Evolutionary conservation across 2,888 invertebrate genomes (phyloP), one percentile per base, ranked within the genome.

Genomic region (Stegophylla sp.): DNA sequence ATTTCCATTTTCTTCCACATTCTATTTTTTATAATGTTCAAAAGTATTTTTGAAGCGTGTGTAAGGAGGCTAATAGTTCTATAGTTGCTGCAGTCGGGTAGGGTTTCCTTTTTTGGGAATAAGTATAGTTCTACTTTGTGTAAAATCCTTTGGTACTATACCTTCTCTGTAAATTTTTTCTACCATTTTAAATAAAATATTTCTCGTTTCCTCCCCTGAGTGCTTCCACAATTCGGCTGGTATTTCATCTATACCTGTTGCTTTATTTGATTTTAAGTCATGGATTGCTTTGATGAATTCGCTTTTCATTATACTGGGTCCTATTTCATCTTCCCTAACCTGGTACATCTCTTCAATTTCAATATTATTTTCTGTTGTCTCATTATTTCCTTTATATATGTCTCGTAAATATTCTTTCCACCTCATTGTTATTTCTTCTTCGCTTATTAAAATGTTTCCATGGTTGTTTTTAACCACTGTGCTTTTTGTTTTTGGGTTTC

Each of bases 161-260:
- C n/a, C 45, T 61, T 56, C 63, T 43, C 63, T 12, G 26, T 56
- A 75, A 48, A 17, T 64, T 61, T 61, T 28, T 75, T 75, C 23
- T 13, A 28, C 26, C 9, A 56, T 63, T 43, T 59, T 59, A 53
- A 72, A 66, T 26, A 76, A 48, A n/a, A 61, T n/a, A 34, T 59
- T 2, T 59, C 61, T 48, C 20, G 34, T 56, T 23, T 61, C 45
- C 23, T 41, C 43, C 17, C 63, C 61, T 26, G 61, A 43, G 12
- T 43, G 1, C n/a, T 74, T 75, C 13, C 59, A 43, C 17, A 76
- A n/a, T 66, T 76, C 53, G 13, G 76, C 76, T 48, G 51, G 66
- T 45, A 76, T 76, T 48, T 34, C 15, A 64, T 76, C 76, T 48
- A 41, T 76, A 34, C 51, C 76, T 64, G 76, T n/a, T 17, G 76